phyloP scores from a whole-genome alignment of 2,113 vertebrate species.

The Pampusana beccarii region DNA sequence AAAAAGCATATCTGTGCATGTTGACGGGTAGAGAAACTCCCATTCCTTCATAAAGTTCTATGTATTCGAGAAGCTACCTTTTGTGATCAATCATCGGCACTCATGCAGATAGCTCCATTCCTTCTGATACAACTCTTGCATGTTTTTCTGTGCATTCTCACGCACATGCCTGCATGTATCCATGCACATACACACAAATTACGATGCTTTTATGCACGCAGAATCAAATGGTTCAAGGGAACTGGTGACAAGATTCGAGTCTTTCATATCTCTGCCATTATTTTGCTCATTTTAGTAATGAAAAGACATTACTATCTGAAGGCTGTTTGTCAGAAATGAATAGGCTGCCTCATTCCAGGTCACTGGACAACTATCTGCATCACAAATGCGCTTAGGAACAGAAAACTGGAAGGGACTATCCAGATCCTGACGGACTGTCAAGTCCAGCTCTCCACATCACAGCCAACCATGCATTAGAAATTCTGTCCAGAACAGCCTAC shows the following conservation, averaged over 20 bases:
- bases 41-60: not conserved
- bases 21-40: not conserved
- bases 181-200: not conserved
- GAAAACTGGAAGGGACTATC: not conserved
- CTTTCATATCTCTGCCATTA: conserved; percentile 29
- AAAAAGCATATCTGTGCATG: not conserved
- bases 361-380: conserved; percentile 33
- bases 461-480: not conserved
- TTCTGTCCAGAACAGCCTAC: not conserved
- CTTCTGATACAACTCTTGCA: not conserved
- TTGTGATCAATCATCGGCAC: not conserved
- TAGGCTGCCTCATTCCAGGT: conserved; percentile 41
- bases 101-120: not conserved
- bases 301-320: conserved; percentile 47
- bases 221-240: not conserved
- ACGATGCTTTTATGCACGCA: not conserved
- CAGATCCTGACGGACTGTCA: not conserved
- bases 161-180: accelerated
- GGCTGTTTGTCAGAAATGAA: conserved; percentile 58
- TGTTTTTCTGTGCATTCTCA: not conserved
- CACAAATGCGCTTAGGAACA: not conserved
- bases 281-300: conserved; percentile 25
- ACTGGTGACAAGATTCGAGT: not conserved
- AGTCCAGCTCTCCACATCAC: not conserved
- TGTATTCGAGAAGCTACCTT: not conserved